Conservation (phyloP, 2,888 invertebrate genomes). For the Paralinhomoeus sp. region DNA sequence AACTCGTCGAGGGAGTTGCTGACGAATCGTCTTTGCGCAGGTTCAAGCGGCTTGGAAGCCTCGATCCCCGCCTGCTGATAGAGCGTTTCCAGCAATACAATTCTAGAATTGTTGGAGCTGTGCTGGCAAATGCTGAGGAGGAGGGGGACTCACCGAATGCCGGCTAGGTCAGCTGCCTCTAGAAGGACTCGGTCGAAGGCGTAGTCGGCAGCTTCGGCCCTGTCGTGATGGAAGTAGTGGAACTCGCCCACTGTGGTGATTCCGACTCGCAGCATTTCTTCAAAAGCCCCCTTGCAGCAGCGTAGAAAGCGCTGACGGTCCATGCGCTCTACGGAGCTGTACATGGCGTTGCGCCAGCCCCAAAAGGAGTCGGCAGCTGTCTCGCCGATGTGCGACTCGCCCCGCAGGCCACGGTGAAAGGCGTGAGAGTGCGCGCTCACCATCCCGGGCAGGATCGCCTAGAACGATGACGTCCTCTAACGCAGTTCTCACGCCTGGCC, state of each 20-base stretch:
- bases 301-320: too few relatives aligned
- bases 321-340: slow-evolving; percentile 13
- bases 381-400: slow-evolving; percentile 4
- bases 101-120: neutral
- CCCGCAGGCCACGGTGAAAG: slow-evolving; percentile 18
- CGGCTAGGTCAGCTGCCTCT: slow-evolving; percentile 1
- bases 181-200: slow-evolving; percentile 3
- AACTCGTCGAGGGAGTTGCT: neutral
- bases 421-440: slow-evolving; percentile 22
- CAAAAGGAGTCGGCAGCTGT: slow-evolving; percentile 17
- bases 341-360: slow-evolving; percentile 23
- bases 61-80: slow-evolving; percentile 2
- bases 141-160: slow-evolving; percentile 1
- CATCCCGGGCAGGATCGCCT: slow-evolving; percentile 17
- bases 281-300: slow-evolving; percentile 10
- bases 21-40: neutral
- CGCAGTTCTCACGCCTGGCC: too few relatives aligned
- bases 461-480: too few relatives aligned
- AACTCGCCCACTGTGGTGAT: slow-evolving; percentile 24
- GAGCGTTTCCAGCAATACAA: slow-evolving; percentile 3
- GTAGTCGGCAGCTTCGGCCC: neutral
- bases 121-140: neutral
- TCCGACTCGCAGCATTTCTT: slow-evolving; percentile 20
- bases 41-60: neutral
- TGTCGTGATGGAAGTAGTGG: slow-evolving; percentile 20